phyloP scores from a whole-genome alignment of 2,888 invertebrate genomes.

The Agrochola macilenta region DNA sequence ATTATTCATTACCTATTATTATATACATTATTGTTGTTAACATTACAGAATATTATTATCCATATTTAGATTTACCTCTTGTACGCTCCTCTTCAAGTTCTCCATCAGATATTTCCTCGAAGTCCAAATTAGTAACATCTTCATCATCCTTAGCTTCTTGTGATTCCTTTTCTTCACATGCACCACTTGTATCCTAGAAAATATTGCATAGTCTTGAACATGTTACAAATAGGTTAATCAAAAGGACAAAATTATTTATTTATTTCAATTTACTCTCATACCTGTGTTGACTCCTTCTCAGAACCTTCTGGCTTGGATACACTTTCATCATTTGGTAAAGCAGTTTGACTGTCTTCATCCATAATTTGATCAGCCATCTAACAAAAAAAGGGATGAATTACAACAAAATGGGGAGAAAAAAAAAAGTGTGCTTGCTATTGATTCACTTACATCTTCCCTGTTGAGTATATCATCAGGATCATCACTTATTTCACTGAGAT shows the following conservation, averaged over 20 bases:
- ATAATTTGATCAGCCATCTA: constrained; percentile 86
- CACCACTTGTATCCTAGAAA: constrained; percentile 84
- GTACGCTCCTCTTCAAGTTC: constrained; percentile 96
- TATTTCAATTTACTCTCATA: constrained; percentile 56
- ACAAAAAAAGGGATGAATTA: constrained; percentile 5
- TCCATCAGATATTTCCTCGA: constrained; percentile 97
- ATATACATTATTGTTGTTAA: too few relatives aligned
- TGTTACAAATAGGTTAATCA: not conserved
- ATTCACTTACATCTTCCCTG: constrained; percentile 92
- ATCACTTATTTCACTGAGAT: constrained; percentile 96
- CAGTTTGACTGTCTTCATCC: constrained; percentile 85
- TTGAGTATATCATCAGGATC: constrained; percentile 97
- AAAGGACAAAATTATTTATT: not conserved
- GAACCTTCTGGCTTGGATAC: constrained; percentile 79
- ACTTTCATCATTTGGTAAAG: constrained; percentile 77
- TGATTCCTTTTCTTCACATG: constrained; percentile 84
- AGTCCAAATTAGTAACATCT: constrained; percentile 94
- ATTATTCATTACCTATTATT: too few relatives aligned
- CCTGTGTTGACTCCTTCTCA: constrained; percentile 87
- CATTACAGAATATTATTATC: not conserved
- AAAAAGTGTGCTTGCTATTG: not conserved
- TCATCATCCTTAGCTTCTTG: constrained; percentile 92
- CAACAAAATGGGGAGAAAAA: not conserved
- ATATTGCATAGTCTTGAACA: constrained; percentile 18
- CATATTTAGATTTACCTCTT: constrained; percentile 75